A percentile compares a stretch with the other conserved stretches of the same genome.
phyloP scores from a whole-genome alignment of 2,888 invertebrate species.

The Yponomeuta evonymella region DNA sequence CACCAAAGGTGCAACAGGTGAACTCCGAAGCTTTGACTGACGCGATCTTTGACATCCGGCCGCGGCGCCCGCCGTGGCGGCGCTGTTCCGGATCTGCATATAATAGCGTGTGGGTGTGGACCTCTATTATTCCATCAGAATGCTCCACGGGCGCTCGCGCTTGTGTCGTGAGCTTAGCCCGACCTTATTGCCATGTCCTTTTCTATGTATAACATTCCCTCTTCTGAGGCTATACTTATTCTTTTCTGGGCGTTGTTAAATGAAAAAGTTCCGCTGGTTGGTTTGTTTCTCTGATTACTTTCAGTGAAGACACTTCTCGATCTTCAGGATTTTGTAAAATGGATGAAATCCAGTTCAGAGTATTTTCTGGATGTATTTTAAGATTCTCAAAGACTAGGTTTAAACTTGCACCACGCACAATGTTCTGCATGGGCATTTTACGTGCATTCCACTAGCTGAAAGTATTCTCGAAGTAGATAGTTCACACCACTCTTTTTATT shows the following conservation, averaged over 20 bases:
- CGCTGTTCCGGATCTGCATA: slow-evolving; percentile 57
- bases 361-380: too few relatives aligned
- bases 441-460: not conserved
- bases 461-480: not conserved
- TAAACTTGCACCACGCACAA: too few relatives aligned
- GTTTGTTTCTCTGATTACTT: too few relatives aligned
- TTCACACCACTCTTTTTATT: not conserved
- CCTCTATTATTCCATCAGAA: slow-evolving; percentile 53
- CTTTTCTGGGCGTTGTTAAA: not conserved
- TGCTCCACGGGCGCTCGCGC: slow-evolving; percentile 32
- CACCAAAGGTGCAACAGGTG: slow-evolving; percentile 17
- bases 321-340: too few relatives aligned
- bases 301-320: too few relatives aligned
- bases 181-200: not conserved
- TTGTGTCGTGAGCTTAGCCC: not conserved
- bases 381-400: too few relatives aligned
- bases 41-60: slow-evolving; percentile 40
- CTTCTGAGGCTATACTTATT: not conserved
- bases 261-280: too few relatives aligned
- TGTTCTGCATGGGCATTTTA: not conserved
- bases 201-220: not conserved
- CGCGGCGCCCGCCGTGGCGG: slow-evolving; percentile 24
- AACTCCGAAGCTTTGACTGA: slow-evolving; percentile 30
- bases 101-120: slow-evolving; percentile 61
- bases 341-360: too few relatives aligned